Evolutionary conservation across 2,888 invertebrate genomes (phyloP).

Genomic region (Apeira syringaria): DNA sequence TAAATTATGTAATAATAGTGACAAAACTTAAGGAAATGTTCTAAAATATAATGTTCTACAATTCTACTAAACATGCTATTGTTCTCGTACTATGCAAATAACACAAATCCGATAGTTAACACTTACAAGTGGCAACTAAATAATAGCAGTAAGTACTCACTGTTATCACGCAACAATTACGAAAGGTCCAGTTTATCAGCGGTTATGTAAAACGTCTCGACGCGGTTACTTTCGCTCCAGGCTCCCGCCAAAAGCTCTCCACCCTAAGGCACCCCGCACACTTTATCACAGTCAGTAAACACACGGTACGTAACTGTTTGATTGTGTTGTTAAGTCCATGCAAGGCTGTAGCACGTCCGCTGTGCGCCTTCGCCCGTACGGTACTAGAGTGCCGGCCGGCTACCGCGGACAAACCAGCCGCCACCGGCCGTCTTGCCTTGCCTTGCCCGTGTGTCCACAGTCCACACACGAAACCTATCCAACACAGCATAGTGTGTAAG

Average conservation of each 20-base stretch:
- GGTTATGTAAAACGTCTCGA: conserved; percentile 55
- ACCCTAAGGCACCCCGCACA: conserved; percentile 40
- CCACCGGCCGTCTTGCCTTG: conserved; percentile 32
- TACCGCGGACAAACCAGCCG: conserved; percentile 36
- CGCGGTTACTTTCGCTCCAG: conserved; percentile 55
- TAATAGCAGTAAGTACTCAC: conserved; percentile 60
- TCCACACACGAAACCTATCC: conserved; percentile 39
- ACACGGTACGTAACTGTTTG: conserved; percentile 50
- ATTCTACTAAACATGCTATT: conserved; percentile 5
- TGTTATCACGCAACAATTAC: conserved; percentile 76
- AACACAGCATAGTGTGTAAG: conserved; percentile 25
- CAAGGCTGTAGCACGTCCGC: conserved; percentile 62
- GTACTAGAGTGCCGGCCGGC: conserved; percentile 55
- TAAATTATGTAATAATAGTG: not conserved
- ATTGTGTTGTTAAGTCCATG: conserved; percentile 29
- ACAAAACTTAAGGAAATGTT: not conserved
- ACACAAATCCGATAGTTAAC: conserved; percentile 18
- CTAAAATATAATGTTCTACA: not conserved
- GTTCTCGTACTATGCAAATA: conserved; percentile 6
- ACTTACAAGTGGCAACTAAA: conserved; percentile 16
- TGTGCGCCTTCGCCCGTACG: conserved; percentile 61
- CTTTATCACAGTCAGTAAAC: conserved; percentile 48
- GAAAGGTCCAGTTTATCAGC: conserved; percentile 68
- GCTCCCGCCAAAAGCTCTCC: conserved; percentile 57
- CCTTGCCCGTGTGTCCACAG: conserved; percentile 20